These are phyloP conservation scores for Enteromius paludinosus DNA, from an alignment of 2,797 vertebrate genomes.

Conservation along the genomic window DNA sequence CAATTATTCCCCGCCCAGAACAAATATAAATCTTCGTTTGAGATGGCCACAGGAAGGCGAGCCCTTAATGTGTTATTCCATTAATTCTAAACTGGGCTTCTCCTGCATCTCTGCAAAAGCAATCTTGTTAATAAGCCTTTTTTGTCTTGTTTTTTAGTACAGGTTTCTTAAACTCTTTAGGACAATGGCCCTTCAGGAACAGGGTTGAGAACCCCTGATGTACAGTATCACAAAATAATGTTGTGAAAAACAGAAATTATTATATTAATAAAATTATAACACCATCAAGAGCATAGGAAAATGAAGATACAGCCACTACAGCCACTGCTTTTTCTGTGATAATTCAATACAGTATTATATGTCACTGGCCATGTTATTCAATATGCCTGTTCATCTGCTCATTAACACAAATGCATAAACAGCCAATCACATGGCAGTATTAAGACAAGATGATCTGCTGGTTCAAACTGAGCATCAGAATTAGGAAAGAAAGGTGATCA, in stretches of 20 bases:
- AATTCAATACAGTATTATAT: neutral
- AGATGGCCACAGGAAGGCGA: slow-evolving; percentile 22
- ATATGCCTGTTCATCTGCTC: too few species aligned
- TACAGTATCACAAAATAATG: neutral
- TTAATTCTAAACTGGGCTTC: slow-evolving; percentile 27
- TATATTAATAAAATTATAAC: neutral
- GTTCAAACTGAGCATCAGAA: neutral
- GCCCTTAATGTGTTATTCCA: slow-evolving; percentile 42
- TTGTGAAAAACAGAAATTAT: neutral
- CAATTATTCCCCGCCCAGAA: slow-evolving; percentile 51
- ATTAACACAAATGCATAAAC: too few species aligned
- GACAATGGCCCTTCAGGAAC: too few species aligned
- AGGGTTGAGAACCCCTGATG: too few species aligned
- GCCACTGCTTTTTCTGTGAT: neutral
- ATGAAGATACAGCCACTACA: neutral
- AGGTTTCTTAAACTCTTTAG: neutral
- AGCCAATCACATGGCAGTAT: neutral
- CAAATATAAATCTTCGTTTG: slow-evolving; percentile 56
- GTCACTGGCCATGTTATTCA: too few species aligned
- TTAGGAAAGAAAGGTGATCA: neutral
- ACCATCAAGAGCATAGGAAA: neutral
- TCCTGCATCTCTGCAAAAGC: neutral
- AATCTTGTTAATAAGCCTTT: neutral
- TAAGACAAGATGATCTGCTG: neutral
- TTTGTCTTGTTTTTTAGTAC: slow-evolving; percentile 9